Conservation (phyloP, 2,888 invertebrate species). For the Syrista parreyssii region DNA sequence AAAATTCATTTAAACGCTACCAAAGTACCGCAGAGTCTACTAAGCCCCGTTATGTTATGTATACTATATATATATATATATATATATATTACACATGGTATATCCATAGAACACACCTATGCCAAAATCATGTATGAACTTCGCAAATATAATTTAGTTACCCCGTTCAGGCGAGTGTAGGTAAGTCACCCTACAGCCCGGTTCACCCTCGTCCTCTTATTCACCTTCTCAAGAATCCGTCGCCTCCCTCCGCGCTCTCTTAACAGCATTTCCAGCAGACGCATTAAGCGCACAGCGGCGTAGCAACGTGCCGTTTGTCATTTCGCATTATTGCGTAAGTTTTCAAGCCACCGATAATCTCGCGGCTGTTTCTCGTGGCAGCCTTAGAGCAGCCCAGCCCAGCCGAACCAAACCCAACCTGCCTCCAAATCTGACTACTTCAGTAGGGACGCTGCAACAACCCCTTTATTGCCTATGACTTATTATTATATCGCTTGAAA, state of each 20-base stretch:
- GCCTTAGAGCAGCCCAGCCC: too few species aligned
- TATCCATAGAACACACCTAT: too few species aligned
- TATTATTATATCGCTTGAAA: too few species aligned
- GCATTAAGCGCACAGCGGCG: slow-evolving; percentile 34
- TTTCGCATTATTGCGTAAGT: slow-evolving; percentile 32
- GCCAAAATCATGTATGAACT: slow-evolving; percentile 1
- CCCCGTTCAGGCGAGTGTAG: slow-evolving; percentile 18
- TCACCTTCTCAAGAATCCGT: not conserved
- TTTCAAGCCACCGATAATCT: slow-evolving; percentile 30
- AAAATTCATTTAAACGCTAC: too few species aligned
- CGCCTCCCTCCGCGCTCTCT: slow-evolving; percentile 13
- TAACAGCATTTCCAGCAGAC: slow-evolving; percentile 35
- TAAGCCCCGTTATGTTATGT: too few species aligned
- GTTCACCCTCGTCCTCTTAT: not conserved
- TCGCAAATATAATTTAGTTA: slow-evolving; percentile 30
- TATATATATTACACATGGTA: too few species aligned
- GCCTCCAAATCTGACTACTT: too few species aligned
- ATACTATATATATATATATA: too few species aligned
- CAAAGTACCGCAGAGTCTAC: too few species aligned
- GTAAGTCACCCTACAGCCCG: not conserved
- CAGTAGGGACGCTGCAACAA: too few species aligned
- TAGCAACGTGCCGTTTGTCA: slow-evolving; percentile 25
- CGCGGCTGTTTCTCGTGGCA: not conserved
- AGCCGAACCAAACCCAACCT: too few species aligned
- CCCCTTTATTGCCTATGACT: too few species aligned